phyloP scores from a whole-genome alignment of 2,113 vertebrate genomes.

The Rhagologus leucostigma region DNA sequence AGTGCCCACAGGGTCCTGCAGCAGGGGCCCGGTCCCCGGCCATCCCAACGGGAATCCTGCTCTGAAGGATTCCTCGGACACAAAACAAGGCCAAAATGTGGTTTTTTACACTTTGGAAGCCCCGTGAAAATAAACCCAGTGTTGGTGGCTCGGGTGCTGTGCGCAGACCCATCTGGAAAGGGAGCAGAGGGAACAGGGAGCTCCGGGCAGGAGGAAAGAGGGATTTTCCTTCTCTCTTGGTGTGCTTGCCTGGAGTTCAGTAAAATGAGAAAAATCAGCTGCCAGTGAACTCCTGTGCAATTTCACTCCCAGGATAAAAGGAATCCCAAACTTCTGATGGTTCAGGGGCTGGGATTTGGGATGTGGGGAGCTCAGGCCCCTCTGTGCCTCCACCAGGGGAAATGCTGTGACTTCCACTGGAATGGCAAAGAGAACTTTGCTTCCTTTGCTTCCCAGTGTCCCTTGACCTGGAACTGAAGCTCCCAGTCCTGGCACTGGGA shows the following conservation, averaged over 20 bases:
- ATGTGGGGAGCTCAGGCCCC: neutral
- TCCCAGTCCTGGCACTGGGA: neutral
- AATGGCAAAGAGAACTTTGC: neutral
- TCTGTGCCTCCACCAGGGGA: neutral
- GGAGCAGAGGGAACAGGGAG: neutral
- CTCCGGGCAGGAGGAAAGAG: neutral
- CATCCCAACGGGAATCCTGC: neutral
- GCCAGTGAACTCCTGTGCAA: neutral
- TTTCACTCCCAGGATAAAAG: neutral
- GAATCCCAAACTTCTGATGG: neutral
- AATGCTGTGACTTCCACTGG: neutral
- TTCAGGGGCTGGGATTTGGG: neutral
- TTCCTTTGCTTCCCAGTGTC: neutral
- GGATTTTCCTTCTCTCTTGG: neutral
- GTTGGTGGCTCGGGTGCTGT: neutral
- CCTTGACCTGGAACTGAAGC: neutral
- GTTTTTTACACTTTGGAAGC: slow-evolving; percentile 9
- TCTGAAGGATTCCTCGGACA: neutral
- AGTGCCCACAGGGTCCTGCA: neutral
- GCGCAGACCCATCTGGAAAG: neutral
- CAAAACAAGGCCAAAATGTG: neutral
- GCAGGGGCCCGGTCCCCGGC: neutral
- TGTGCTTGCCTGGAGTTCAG: neutral
- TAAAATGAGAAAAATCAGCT: neutral
- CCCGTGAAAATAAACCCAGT: neutral